Evolutionary conservation across 1,140 invertebrate species (phyloP).

Genomic region (Ips nitidus): DNA sequence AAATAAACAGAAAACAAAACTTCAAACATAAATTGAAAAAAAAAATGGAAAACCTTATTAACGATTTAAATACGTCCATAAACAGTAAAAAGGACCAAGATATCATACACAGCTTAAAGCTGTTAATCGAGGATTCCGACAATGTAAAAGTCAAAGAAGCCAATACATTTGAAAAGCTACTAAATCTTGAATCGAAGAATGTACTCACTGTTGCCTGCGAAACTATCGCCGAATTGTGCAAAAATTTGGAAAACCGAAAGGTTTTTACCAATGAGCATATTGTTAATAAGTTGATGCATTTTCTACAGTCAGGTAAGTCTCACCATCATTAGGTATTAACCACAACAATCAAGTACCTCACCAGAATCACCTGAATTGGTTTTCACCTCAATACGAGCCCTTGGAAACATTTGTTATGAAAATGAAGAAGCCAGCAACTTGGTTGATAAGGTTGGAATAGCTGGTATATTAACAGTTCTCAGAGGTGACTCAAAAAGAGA

Average conservation of each 20-base stretch:
- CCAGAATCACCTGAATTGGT: constrained; percentile 55
- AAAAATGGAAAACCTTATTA: constrained; percentile 28
- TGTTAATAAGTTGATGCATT: constrained; percentile 59
- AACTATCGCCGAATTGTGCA: constrained; percentile 71
- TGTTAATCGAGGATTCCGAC: constrained; percentile 24
- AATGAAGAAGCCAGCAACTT: constrained; percentile 71
- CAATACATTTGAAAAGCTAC: constrained; percentile 31
- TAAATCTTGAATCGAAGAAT: constrained; percentile 34
- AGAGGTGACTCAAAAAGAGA: constrained; percentile 45
- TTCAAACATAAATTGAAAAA: too few species aligned
- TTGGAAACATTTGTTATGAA: constrained; percentile 87
- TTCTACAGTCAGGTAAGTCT: constrained; percentile 50
- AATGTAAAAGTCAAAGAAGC: constrained; percentile 36
- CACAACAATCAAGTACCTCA: background rate
- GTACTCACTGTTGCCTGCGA: constrained; percentile 55
- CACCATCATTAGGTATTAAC: background rate
- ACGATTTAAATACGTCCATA: constrained; percentile 24
- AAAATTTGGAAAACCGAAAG: constrained; percentile 66
- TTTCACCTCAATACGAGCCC: constrained; percentile 74
- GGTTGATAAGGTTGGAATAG: constrained; percentile 62
- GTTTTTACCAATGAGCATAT: constrained; percentile 63
- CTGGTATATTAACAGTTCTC: constrained; percentile 56
- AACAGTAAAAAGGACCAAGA: constrained; percentile 30
- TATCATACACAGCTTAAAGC: constrained; percentile 35
- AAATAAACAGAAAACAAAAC: too few species aligned